Conservation (phyloP, 2,113 vertebrate species). For the Anser cygnoides region DNA sequence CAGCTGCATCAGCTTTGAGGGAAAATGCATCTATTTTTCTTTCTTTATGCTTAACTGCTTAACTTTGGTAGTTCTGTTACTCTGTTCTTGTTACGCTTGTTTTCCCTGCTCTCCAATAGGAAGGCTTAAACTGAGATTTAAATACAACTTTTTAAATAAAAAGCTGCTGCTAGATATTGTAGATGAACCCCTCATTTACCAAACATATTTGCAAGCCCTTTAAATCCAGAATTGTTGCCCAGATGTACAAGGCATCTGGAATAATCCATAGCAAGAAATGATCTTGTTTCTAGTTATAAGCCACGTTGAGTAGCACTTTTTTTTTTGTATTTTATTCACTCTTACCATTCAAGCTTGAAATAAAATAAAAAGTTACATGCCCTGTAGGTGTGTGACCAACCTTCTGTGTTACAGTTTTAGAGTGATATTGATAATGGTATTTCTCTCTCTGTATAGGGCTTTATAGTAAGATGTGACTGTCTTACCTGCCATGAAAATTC, state of each 20-base stretch:
- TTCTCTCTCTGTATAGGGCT: neutral
- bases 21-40: neutral
- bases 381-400: neutral
- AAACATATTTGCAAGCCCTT: neutral
- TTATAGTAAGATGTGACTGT: neutral
- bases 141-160: neutral
- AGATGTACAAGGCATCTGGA: neutral
- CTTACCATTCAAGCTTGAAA: neutral
- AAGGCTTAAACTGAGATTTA: neutral
- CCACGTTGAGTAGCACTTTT: neutral
- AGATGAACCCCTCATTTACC: neutral
- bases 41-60: neutral
- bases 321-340: neutral
- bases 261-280: neutral
- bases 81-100: neutral
- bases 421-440: neutral
- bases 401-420: neutral
- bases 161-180: neutral
- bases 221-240: neutral
- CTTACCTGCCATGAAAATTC: neutral
- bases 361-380: fast-evolving
- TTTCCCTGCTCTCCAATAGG: neutral
- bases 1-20: neutral
- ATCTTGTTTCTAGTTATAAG: neutral
- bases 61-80: neutral